A percentile compares a stretch with the other conserved stretches of the same genome.
Conservation (phyloP, 2,113 vertebrate genomes). For the Melanostigma gelatinosum region DNA sequence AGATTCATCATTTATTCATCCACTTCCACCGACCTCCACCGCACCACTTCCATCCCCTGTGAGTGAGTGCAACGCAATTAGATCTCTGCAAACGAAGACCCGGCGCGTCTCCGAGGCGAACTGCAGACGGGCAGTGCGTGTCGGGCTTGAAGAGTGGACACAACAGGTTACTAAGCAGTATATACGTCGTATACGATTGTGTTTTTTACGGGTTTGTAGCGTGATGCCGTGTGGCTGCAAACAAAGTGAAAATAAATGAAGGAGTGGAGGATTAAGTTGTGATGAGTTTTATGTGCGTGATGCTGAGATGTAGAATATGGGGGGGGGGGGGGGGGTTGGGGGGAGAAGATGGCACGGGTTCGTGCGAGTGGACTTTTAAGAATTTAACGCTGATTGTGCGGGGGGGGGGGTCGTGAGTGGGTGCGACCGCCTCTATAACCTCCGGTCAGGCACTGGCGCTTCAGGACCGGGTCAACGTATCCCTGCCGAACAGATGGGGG, state of each 20-base stretch:
- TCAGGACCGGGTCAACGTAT: conserved; percentile 39
- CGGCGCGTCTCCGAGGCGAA: conserved; percentile 44
- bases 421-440: conserved; percentile 22
- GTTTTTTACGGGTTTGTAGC: neutral
- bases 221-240: neutral
- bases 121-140: neutral
- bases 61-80: conserved; percentile 68
- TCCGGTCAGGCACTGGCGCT: conserved; percentile 38
- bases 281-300: conserved; percentile 28
- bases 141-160: conserved; percentile 27
- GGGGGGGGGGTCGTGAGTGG: conserved; percentile 3
- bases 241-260: neutral
- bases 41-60: conserved; percentile 44
- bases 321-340: neutral
- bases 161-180: conserved; percentile 32
- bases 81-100: conserved; percentile 53
- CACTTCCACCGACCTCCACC: conserved; percentile 54
- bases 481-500: conserved; percentile 77
- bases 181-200: conserved; percentile 17
- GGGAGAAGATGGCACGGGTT: conserved; percentile 10
- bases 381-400: conserved; percentile 27
- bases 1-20: conserved; percentile 79
- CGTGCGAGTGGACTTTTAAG: conserved; percentile 29
- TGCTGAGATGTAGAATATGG: conserved; percentile 28
- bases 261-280: conserved; percentile 27